Percentiles rank a stretch among this genome's conserved stretches.
phyloP scores from a whole-genome alignment of 2,113 vertebrate species.

The Ascaphus truei region DNA sequence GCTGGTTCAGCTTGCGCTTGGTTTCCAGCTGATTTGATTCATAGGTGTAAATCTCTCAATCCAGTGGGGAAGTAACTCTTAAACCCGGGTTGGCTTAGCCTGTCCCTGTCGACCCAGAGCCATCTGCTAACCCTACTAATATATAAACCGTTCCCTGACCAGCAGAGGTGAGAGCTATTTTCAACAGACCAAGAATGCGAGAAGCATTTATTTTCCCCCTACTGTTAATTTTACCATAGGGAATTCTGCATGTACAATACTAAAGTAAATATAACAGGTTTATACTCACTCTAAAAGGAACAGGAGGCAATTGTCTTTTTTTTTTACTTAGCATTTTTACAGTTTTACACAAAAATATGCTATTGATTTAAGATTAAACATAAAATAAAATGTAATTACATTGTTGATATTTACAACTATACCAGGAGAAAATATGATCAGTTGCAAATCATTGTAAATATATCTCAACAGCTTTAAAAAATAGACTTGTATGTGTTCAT shows the following conservation, averaged over 20 bases:
- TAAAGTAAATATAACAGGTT: constrained; percentile 1
- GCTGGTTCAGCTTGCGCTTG: constrained; percentile 5
- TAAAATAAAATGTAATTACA: neutral
- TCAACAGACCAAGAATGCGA: constrained; percentile 18
- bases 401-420: too few relatives aligned
- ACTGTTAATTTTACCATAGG: constrained; percentile 15
- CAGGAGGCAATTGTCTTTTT: too few relatives aligned
- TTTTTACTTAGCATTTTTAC: too few relatives aligned
- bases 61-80: constrained; percentile 18
- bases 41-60: constrained; percentile 32
- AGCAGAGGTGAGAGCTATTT: constrained; percentile 22
- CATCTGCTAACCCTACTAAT: constrained; percentile 27
- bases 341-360: neutral
- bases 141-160: constrained; percentile 14
- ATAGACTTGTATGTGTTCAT: too few relatives aligned
- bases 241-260: constrained; percentile 4
- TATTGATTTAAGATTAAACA: too few relatives aligned
- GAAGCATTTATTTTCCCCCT: constrained; percentile 14
- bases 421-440: too few relatives aligned
- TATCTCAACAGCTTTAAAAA: too few relatives aligned
- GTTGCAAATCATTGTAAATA: too few relatives aligned
- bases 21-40: constrained; percentile 25
- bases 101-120: constrained; percentile 11
- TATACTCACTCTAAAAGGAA: neutral
- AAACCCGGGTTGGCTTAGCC: constrained; percentile 13